A percentile compares a stretch with the other conserved stretches of the same genome.
phyloP scores from a whole-genome alignment of 2,888 invertebrate species.

The Lasioglossum calceatum region DNA sequence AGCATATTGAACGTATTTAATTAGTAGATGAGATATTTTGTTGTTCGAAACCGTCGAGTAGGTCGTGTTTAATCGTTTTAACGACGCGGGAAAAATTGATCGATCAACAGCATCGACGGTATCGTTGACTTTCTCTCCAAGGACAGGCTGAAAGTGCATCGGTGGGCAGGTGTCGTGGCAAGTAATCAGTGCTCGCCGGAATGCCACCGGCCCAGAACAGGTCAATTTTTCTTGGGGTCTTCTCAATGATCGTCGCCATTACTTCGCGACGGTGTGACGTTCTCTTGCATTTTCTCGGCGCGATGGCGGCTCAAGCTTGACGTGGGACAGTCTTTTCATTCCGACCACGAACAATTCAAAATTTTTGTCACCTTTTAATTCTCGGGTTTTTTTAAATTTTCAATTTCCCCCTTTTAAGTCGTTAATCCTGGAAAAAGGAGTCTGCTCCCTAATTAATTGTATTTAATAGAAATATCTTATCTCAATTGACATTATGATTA shows the following conservation, averaged over 20 bases:
- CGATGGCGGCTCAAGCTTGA: background rate
- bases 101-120: background rate
- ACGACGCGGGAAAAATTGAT: background rate
- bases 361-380: background rate
- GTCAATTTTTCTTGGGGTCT: conserved; percentile 42
- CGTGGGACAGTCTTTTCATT: background rate
- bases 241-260: conserved; percentile 26
- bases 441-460: too few relatives aligned
- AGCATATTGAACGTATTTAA: background rate
- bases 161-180: conserved; percentile 30
- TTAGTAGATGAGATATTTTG: background rate
- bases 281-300: conserved; percentile 32
- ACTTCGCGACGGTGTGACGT: conserved; percentile 10
- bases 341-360: background rate
- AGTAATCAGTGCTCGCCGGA: conserved; percentile 52
- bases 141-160: conserved; percentile 25
- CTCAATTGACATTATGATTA: too few relatives aligned
- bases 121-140: conserved; percentile 32
- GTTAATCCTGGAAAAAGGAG: too few relatives aligned
- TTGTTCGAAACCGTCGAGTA: background rate
- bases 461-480: too few relatives aligned
- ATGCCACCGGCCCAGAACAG: conserved; percentile 47
- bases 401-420: background rate
- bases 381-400: background rate
- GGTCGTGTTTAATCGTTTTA: background rate